Percentiles rank a stretch among this genome's conserved stretches.
phyloP scores from a whole-genome alignment of 2,888 invertebrate genomes.

The Anthophora plumipes region DNA sequence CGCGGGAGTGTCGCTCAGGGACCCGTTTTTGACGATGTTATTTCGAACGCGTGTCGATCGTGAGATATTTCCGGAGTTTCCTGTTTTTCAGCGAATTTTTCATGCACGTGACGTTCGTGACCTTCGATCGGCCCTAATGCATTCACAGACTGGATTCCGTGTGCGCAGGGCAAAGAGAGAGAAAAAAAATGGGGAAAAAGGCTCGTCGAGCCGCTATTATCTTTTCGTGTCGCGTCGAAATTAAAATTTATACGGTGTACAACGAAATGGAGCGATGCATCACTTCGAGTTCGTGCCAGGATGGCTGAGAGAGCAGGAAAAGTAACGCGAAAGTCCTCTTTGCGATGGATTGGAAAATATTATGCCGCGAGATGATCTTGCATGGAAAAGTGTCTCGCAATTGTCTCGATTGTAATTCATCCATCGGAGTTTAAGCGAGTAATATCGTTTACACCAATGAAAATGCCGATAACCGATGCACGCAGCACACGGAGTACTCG shows the following conservation, averaged over 20 bases:
- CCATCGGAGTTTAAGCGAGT: not conserved
- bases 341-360: not conserved
- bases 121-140: conserved; percentile 49
- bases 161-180: not conserved
- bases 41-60: not conserved
- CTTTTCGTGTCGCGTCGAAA: conserved; percentile 26
- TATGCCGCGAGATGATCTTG: not conserved
- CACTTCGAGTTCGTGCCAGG: not conserved
- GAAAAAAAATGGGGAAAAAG: conserved; percentile 29
- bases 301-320: not conserved
- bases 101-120: conserved; percentile 9
- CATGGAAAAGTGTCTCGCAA: not conserved
- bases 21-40: conserved; percentile 5
- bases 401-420: not conserved
- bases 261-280: conserved; percentile 37
- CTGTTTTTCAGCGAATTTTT: conserved; percentile 42
- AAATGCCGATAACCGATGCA: not conserved
- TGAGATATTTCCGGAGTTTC: conserved; percentile 18
- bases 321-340: not conserved
- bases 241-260: conserved; percentile 44
- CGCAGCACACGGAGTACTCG: not conserved
- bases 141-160: conserved; percentile 13
- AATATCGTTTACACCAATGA: not conserved
- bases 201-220: conserved; percentile 40
- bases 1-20: not conserved